phyloP scores from a whole-genome alignment of 2,888 invertebrate species.

The Brachypalpus laphriformis region DNA sequence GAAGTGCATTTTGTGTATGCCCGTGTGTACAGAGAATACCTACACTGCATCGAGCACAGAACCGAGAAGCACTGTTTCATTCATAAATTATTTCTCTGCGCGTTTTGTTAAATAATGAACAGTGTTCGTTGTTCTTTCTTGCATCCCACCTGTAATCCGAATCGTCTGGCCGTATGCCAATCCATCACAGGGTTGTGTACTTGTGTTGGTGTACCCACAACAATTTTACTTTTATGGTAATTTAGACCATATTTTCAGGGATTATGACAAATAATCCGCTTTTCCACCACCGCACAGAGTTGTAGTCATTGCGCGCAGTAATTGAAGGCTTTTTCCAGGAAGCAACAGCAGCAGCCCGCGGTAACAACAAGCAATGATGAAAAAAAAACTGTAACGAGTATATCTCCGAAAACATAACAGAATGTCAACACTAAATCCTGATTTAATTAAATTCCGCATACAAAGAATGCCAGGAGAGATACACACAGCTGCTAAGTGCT shows the following conservation, averaged over 20 bases:
- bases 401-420: constrained; percentile 50
- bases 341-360: background rate
- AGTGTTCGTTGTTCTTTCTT: constrained; percentile 52
- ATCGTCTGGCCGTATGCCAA: constrained; percentile 56
- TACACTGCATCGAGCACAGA: too few species aligned
- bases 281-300: constrained; percentile 32
- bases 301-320: constrained; percentile 11
- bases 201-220: constrained; percentile 28
- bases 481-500: constrained; percentile 38
- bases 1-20: constrained; percentile 5
- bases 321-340: constrained; percentile 34
- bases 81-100: constrained; percentile 65
- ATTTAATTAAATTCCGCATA: constrained; percentile 68
- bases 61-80: constrained; percentile 61
- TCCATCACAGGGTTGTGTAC: constrained; percentile 21
- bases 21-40: background rate
- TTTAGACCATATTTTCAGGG: constrained; percentile 69
- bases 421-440: constrained; percentile 71
- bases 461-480: constrained; percentile 35
- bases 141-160: constrained; percentile 65
- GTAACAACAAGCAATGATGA: background rate
- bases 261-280: constrained; percentile 73
- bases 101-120: constrained; percentile 35
- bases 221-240: constrained; percentile 67
- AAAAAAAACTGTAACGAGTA: constrained; percentile 41